Base-by-base conservation (phyloP, 2,113 vertebrate genomes). In the Stigmatopora nigra region DNA sequence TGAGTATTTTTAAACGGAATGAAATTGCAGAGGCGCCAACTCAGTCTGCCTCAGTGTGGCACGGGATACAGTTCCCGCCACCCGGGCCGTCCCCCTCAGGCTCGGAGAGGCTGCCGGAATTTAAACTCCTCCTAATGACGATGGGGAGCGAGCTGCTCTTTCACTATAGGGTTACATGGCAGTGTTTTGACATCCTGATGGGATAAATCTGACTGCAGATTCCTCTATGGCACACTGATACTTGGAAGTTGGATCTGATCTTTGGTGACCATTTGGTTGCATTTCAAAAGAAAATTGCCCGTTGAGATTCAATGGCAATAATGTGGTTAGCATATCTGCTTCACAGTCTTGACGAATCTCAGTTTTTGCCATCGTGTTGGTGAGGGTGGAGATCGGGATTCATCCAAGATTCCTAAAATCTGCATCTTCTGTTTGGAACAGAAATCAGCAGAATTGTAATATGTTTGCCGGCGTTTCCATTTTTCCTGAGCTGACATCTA, bases 1-100 rank as follows among this genome's bases (percentile, higher is more conserved):
- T 92, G 91, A 91, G 90, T 94, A 94, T 96, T 96, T 98, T 97
- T 94, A 93, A 93, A 94, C 92, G 87, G 93, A 96, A 97, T 98
- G 91, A 92, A 94, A 97, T 98, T 96, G 92, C 82, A 45, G 74
- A 90, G 96, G 94, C 93, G 93, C 95, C 95, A 93, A 87, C 88
- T 91, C 82, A 68, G 91, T 89, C 90, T 92, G 83, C 85, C 88
- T 86, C 78, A 79, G 87, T 87, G 89, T 86, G 85, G 89, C 81
- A 44, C 83, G 80, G 91, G 90, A 91, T 92, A 92, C 84, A 72
- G 88, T 92, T 94, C 90, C 91, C 83, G 82, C 74, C 55, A 64
- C 76, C 56, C 13, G 12, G 15, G 22, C 53, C 4, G 1, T 17
- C 56, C 57, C 58, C 36, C 10, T 15, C 5, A 17, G 56, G 31